Base-by-base conservation (phyloP, 2,888 invertebrate genomes). In the Melanostoma scalare region DNA sequence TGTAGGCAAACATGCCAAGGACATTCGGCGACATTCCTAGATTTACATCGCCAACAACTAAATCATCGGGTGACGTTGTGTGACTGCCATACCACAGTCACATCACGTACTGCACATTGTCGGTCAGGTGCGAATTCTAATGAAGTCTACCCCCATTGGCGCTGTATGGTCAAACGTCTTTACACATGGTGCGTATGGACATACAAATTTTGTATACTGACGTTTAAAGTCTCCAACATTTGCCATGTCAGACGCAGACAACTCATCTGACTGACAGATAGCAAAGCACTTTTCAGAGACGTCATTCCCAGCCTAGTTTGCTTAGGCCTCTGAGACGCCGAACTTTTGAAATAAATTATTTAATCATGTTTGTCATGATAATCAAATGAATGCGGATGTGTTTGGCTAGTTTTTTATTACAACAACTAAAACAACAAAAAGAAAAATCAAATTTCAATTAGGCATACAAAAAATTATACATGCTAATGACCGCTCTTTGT, bases 101-200 rank as follows among this genome's bases (percentile, higher is more conserved):
- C 20, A 38, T 3, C 63, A 63, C 4, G 40, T 30, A 44, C 44
- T 42, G 44, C 20, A 55, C 50, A 63, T 63, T 73, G 61, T 63
- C 73, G 53, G 55, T 63, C 63, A 73, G 38, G 46, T 63, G 73
- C 42, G 67, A 74, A 74, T 67, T 74, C 58, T 67, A 74, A 74
- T 74, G 74, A 74, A 67, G 63, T 40, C 63, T 46, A 55, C 63
- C 72, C 44, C 52, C 53, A 55, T 63, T 46, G 55, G 73, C 63
- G 65, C 72, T 72, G 60, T 35, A 20, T 20, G 8, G 46, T 61
- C 20, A 35, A 20, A 9, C 30, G 53, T 36, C 8, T 60, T n/a
- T 20, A 53, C 53, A 38, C 46, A 63, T 4, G 4, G 9, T 61
- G 72, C 44, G 72, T 72, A 55, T 36, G 44, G 33, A 73, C 55